Conservation (phyloP, 1,140 invertebrate genomes). For the Eciton burchellii region DNA sequence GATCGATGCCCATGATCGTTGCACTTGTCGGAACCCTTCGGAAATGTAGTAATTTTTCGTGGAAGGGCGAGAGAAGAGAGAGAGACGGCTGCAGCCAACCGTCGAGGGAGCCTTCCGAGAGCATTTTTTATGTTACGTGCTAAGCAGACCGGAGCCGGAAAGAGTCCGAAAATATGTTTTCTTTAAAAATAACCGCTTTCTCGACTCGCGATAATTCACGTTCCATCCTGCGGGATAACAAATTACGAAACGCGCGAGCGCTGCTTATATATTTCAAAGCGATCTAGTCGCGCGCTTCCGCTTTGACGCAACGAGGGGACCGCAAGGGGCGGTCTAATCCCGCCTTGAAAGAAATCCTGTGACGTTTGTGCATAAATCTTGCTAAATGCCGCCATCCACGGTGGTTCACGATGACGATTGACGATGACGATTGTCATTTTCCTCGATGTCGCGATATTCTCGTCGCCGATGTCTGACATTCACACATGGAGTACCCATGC, state of each 20-base stretch:
- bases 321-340: neutral
- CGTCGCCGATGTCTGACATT: slow-evolving; percentile 59
- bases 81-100: slow-evolving; percentile 18
- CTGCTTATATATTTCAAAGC: neutral
- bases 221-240: slow-evolving; percentile 21
- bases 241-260: neutral
- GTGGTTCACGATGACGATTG: slow-evolving; percentile 46
- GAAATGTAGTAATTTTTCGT: slow-evolving; percentile 39
- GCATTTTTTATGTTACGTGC: slow-evolving; percentile 36
- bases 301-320: neutral
- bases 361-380: slow-evolving; percentile 43
- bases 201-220: slow-evolving; percentile 10
- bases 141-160: slow-evolving; percentile 23
- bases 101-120: slow-evolving; percentile 14
- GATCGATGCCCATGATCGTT: slow-evolving; percentile 56
- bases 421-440: slow-evolving; percentile 68
- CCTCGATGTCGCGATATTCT: no score
- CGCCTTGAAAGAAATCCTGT: slow-evolving; percentile 4
- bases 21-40: slow-evolving; percentile 32
- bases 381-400: slow-evolving; percentile 58
- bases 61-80: slow-evolving; percentile 17
- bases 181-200: slow-evolving; percentile 30
- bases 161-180: slow-evolving; percentile 33
- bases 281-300: neutral
- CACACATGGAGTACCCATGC: slow-evolving; percentile 33